Evolutionary conservation across 2,113 vertebrate species (phyloP).

Genomic region (Stigmatopora nigra): DNA sequence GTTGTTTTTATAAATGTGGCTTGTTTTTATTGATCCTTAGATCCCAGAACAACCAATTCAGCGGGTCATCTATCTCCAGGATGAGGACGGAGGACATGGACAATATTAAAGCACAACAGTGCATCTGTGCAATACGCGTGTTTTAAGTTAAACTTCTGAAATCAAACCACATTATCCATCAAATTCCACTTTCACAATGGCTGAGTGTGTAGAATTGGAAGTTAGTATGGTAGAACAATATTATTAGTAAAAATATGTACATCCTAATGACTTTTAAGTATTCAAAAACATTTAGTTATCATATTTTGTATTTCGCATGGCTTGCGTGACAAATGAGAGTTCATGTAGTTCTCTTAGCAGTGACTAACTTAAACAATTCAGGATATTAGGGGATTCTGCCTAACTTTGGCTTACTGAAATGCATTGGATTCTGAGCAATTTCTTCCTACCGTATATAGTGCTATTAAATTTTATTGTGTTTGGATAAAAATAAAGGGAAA

Average conservation of each 20-base stretch:
- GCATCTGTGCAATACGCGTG: no score
- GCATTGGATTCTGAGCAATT: neutral
- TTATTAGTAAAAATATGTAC: neutral
- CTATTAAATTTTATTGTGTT: neutral
- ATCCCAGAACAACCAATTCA: neutral
- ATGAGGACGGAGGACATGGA: neutral
- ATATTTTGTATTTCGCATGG: neutral
- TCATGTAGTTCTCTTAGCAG: neutral
- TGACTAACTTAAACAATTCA: neutral
- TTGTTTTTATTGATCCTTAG: slow-evolving; percentile 1
- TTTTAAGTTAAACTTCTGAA: no score
- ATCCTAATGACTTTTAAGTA: neutral
- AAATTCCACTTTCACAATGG: slow-evolving; percentile 27
- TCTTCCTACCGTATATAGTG: neutral
- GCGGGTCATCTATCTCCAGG: neutral
- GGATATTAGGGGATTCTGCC: no score
- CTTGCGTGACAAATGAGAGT: neutral
- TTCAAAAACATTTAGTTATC: neutral
- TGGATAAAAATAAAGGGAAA: neutral
- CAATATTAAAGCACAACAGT: neutral
- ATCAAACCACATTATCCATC: neutral
- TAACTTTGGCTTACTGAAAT: neutral
- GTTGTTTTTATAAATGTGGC: neutral
- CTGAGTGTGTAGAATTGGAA: slow-evolving; percentile 38
- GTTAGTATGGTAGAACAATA: neutral